Evolutionary conservation across 2,888 invertebrate genomes (phyloP), one percentile per base, ranked within the genome.

Genomic region (Nymphalis urticae): DNA sequence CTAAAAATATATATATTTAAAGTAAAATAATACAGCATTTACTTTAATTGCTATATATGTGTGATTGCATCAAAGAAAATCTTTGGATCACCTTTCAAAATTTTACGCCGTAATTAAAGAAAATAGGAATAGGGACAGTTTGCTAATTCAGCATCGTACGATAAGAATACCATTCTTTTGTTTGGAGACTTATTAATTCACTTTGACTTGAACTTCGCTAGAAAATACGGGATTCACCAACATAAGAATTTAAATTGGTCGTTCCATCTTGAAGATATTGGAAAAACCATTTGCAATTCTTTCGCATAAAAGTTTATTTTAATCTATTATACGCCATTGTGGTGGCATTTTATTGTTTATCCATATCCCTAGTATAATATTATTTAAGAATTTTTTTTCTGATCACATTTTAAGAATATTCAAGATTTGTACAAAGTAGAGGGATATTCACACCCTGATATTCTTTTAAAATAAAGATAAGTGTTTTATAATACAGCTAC

Each of bases 211-310:
- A 50, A n/a, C 50, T 50, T n/a, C 50, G 50, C 19, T 19, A n/a
- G 50, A 50, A 50, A 50, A 50, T 50, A 50, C 50, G 19, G 19
- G n/a, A 2, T 50, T 50, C 50, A 50, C n/a, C 50, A 50, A n/a
- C 50, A 19, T 50, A 50, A 50, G 50, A 50, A 50, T 50, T 50
- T 50, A 50, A 50, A 50, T 50, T 19, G 50, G 50, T 50, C 50
- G 50, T 50, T 50, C 42, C 42, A 42, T 50, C 50, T 50, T 17
- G 50, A 50, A 50, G 50, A 50, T 50, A 50, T 50, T 50, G 50
- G 50, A n/a, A 19, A 50, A 50, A 50, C 50, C n/a, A n/a, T 50
- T 50, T 50, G 19, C n/a, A 50, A 50, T 50, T 50, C 19, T 50
- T 19, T n/a, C 19, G n/a, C 50, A 9, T 50, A 42, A 42, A 42